Percentiles rank a stretch among this genome's conserved stretches.
Conservation (phyloP, 2,888 invertebrate genomes). For the Phalangium opilio region DNA sequence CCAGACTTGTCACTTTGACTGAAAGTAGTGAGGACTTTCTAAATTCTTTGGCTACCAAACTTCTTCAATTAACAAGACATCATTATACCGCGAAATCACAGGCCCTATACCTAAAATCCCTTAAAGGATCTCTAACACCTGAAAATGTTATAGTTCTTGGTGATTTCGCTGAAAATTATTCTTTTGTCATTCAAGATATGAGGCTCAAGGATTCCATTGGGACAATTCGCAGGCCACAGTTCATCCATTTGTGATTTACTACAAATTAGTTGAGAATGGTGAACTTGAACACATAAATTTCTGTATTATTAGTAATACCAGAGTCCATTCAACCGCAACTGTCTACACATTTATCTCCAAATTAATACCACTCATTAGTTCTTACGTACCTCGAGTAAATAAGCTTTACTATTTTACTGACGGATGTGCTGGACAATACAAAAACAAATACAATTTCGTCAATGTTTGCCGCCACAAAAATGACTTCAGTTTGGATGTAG, state of each 20-base stretch:
- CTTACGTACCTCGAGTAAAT: no score
- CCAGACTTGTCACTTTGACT: background rate
- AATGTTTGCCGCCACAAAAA: constrained; percentile 20
- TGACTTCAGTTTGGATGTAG: no score
- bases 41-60: background rate
- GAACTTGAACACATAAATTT: no score
- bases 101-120: background rate
- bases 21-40: background rate
- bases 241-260: constrained; percentile 18
- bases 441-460: constrained; percentile 17
- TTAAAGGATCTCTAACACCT: background rate
- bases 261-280: no score
- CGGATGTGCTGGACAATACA: constrained; percentile 21
- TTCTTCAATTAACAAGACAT: background rate
- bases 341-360: no score
- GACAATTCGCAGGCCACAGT: constrained; percentile 20
- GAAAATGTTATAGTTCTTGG: background rate
- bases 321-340: no score
- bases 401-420: constrained; percentile 11
- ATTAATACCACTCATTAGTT: no score
- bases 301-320: no score
- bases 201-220: constrained; percentile 20
- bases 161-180: background rate
- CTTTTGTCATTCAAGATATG: constrained; percentile 5
- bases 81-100: background rate